A percentile compares a stretch with the other conserved stretches of the same genome.
phyloP scores from a whole-genome alignment of 2,113 vertebrate genomes.

The Ciconia maguari region DNA sequence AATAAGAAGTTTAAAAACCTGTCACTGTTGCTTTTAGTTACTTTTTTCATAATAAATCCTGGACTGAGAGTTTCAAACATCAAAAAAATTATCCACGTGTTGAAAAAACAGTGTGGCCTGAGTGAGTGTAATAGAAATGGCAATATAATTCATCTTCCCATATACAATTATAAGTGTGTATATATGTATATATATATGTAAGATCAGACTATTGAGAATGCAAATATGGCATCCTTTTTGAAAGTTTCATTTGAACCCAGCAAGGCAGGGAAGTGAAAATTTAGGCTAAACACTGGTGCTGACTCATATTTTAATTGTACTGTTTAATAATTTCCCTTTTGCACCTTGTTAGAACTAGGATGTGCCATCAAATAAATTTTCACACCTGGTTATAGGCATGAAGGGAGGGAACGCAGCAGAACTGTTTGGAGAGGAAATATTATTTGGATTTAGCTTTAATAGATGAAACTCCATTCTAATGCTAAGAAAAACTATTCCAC shows the following conservation, averaged over 20 bases:
- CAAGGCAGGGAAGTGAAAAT: neutral
- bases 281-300: neutral
- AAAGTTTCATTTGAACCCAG: neutral
- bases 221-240: neutral
- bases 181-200: neutral
- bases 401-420: neutral
- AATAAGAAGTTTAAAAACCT: conserved; percentile 6
- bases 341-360: neutral
- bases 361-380: neutral
- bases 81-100: neutral
- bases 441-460: neutral
- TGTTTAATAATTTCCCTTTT: neutral
- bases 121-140: neutral
- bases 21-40: neutral
- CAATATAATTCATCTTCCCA: neutral
- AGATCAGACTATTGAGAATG: neutral
- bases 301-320: neutral
- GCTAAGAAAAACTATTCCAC: neutral
- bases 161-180: neutral
- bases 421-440: neutral
- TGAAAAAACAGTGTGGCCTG: neutral
- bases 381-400: neutral
- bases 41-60: neutral
- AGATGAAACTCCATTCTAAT: neutral
- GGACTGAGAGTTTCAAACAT: neutral